Percentiles rank a stretch among this genome's conserved stretches.
Conservation (phyloP, 2,888 invertebrate genomes). For the Rapana venosa region DNA sequence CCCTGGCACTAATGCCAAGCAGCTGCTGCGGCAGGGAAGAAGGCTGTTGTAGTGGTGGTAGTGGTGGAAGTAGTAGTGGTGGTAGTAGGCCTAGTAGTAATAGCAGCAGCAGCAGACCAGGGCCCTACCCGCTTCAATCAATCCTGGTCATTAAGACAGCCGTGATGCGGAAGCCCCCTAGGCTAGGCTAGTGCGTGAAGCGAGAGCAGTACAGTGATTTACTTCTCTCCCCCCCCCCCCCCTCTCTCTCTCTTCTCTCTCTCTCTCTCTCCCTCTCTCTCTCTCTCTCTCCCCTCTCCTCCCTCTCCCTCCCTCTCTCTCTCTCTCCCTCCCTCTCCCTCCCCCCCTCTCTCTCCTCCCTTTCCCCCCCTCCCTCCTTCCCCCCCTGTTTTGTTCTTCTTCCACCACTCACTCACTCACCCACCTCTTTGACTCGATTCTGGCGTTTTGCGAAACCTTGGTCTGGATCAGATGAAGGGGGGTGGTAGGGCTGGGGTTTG, state of each 20-base stretch:
- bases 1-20: conserved; percentile 21
- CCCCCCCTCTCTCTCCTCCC: background rate
- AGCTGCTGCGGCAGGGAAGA: background rate
- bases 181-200: background rate
- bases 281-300: background rate
- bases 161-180: background rate
- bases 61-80: too few species aligned
- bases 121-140: background rate
- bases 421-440: too few species aligned
- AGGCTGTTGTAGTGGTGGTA: too few species aligned
- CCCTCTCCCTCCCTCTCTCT: background rate
- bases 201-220: background rate
- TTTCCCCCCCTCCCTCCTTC: background rate
- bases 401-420: too few species aligned
- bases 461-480: too few species aligned
- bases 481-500: too few species aligned
- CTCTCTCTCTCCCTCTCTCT: background rate
- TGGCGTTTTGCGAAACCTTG: too few species aligned
- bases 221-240: background rate
- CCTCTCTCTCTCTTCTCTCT: background rate
- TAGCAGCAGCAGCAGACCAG: too few species aligned
- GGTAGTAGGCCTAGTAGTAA: too few species aligned
- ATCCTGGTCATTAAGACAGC: conserved; percentile 27
- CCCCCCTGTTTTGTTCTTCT: too few species aligned
- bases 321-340: background rate